phyloP scores from a whole-genome alignment of 2,113 vertebrate genomes.

The Tor tambroides region DNA sequence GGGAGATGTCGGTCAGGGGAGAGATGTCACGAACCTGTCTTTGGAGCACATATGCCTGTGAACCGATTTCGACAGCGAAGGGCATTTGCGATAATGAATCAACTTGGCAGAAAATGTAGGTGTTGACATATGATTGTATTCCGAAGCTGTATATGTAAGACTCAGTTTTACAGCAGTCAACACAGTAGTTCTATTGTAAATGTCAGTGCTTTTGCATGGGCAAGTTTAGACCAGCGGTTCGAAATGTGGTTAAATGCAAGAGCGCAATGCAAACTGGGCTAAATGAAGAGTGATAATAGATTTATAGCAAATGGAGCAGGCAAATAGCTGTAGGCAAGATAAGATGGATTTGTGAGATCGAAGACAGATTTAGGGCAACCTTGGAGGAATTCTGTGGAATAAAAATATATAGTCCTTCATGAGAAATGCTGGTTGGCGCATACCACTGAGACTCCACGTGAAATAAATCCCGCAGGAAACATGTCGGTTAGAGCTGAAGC shows the following conservation, averaged over 20 bases:
- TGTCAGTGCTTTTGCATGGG: constrained; percentile 24
- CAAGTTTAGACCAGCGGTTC: constrained; percentile 21
- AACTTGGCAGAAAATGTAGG: background rate
- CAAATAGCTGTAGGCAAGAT: constrained; percentile 33
- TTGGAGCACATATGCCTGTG: constrained; percentile 16
- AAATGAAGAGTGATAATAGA: constrained; percentile 30
- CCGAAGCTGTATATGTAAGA: background rate
- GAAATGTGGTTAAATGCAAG: constrained; percentile 15
- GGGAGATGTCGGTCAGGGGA: constrained; percentile 36
- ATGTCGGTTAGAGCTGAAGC: background rate
- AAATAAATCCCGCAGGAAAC: background rate
- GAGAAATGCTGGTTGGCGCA: background rate
- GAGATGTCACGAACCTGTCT: constrained; percentile 46
- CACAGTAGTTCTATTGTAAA: constrained; percentile 15
- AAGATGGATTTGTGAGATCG: constrained; percentile 40
- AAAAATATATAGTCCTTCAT: constrained; percentile 17
- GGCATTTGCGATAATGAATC: background rate
- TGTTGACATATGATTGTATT: background rate
- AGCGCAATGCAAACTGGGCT: background rate
- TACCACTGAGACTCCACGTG: background rate
- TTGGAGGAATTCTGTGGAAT: background rate
- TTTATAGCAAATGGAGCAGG: constrained; percentile 29
- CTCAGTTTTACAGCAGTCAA: background rate
- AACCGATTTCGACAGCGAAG: background rate
- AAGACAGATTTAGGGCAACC: constrained; percentile 43